These are phyloP conservation scores for Mastomys coucha DNA, from an alignment of 2,113 vertebrate species.

Conservation along the genomic window DNA sequence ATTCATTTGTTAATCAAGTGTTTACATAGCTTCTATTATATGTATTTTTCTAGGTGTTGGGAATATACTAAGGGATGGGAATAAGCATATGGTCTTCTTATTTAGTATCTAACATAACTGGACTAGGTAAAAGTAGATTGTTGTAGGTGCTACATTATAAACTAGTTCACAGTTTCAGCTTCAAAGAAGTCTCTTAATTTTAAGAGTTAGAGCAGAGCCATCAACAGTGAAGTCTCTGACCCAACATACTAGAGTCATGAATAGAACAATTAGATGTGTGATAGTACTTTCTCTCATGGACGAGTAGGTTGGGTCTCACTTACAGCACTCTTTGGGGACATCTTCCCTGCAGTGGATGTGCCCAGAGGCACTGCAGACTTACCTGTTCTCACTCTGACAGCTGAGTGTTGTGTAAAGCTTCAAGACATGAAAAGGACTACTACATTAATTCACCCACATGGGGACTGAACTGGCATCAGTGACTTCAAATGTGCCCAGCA, in stretches of 20 bases:
- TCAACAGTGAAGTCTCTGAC: not conserved
- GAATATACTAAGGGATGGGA: not conserved
- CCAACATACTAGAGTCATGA: not conserved
- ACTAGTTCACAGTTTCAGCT: not conserved
- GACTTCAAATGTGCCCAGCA: constrained; percentile 18
- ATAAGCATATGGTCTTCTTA: not conserved
- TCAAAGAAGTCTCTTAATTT: not conserved
- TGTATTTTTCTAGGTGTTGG: not conserved
- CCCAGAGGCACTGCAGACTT: not conserved
- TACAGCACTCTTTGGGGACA: not conserved
- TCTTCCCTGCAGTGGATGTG: not conserved
- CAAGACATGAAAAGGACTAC: constrained; percentile 24
- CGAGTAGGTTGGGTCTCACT: not conserved
- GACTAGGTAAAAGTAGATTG: not conserved
- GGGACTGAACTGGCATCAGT: constrained; percentile 9
- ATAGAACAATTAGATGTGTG: not conserved
- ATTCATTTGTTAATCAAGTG: not conserved
- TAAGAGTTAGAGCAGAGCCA: not conserved
- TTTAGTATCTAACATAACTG: not conserved
- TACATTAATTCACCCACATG: constrained; percentile 37
- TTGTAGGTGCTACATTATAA: not conserved
- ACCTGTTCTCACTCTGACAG: constrained; percentile 12
- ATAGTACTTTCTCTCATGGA: not conserved
- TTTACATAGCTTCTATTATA: not conserved
- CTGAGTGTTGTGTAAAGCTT: not conserved